phyloP scores from a whole-genome alignment of 2,888 invertebrate genomes.

The Ophion ellenae region DNA sequence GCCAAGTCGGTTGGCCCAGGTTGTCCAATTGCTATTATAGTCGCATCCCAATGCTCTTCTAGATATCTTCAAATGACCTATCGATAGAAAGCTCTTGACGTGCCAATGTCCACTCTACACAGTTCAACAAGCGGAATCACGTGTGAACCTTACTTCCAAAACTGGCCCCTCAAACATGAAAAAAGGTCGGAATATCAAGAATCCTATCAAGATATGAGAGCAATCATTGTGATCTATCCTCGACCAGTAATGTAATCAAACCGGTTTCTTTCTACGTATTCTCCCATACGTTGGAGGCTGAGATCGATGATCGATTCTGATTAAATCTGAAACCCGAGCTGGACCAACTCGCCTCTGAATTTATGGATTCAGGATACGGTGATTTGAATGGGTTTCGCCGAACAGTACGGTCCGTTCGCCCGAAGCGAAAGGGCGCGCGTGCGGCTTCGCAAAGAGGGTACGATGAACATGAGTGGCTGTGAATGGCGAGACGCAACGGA shows the following conservation, averaged over 20 bases:
- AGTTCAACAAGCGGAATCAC: no score
- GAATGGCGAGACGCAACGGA: constrained; percentile 63
- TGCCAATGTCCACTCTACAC: no score
- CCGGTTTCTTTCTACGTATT: neutral
- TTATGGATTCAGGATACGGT: neutral
- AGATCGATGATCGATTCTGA: neutral
- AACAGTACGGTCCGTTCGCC: constrained; percentile 38
- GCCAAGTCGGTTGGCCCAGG: no score
- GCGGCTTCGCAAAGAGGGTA: constrained; percentile 28
- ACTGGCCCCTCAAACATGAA: no score
- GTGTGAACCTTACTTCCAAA: no score
- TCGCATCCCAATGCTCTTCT: no score
- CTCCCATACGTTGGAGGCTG: neutral
- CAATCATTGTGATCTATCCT: neutral
- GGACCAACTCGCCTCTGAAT: neutral
- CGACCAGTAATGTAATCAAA: neutral
- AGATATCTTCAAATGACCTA: no score
- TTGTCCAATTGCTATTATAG: no score
- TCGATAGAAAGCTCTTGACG: no score
- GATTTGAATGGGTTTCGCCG: neutral
- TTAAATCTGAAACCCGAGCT: neutral
- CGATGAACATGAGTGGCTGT: constrained; percentile 39
- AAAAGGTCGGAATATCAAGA: no score
- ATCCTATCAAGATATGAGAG: no score
- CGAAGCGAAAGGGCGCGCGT: constrained; percentile 57